These are phyloP conservation scores for Ptychobarbus kaznakovi DNA, from an alignment of 2,797 vertebrate genomes.

Conservation along the genomic window DNA sequence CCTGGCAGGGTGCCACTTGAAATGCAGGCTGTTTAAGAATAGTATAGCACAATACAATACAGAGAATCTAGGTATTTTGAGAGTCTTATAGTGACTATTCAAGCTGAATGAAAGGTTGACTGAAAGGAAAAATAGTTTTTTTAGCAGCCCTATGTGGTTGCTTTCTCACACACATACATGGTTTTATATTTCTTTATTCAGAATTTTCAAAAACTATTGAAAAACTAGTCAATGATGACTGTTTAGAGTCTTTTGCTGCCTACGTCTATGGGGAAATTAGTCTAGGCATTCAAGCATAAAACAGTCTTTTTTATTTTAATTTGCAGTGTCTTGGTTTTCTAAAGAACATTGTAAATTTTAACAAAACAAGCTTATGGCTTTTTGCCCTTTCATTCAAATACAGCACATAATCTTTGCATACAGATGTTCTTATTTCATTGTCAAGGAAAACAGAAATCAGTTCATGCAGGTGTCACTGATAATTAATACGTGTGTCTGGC, in stretches of 20 bases:
- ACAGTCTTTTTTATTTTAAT: conserved; percentile 32
- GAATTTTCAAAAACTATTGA: neutral
- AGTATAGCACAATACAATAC: neutral
- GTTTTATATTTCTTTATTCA: conserved; percentile 15
- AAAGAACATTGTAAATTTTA: conserved; percentile 32
- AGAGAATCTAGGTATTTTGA: neutral
- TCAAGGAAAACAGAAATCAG: conserved; percentile 8
- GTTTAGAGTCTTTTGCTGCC: conserved; percentile 4
- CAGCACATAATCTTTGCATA: conserved; percentile 14
- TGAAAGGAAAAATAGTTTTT: conserved; percentile 8
- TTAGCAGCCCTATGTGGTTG: neutral
- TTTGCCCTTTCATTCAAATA: conserved; percentile 21
- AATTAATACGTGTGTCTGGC: conserved; percentile 21
- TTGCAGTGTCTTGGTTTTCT: conserved; percentile 34
- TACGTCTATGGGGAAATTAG: conserved; percentile 50
- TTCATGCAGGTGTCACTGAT: conserved; percentile 32
- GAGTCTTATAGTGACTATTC: neutral
- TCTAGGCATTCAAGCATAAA: conserved; percentile 48
- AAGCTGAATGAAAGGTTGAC: neutral
- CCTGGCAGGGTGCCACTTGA: neutral
- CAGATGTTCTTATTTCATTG: conserved; percentile 11
- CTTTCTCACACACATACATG: neutral
- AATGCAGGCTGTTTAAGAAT: neutral
- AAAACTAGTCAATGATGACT: conserved; percentile 4
- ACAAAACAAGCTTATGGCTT: conserved; percentile 35